Percentiles rank a stretch among this genome's conserved stretches.
Evolutionary conservation across 2,797 vertebrate genomes (phyloP).

Genomic region (Staurois parvus): DNA sequence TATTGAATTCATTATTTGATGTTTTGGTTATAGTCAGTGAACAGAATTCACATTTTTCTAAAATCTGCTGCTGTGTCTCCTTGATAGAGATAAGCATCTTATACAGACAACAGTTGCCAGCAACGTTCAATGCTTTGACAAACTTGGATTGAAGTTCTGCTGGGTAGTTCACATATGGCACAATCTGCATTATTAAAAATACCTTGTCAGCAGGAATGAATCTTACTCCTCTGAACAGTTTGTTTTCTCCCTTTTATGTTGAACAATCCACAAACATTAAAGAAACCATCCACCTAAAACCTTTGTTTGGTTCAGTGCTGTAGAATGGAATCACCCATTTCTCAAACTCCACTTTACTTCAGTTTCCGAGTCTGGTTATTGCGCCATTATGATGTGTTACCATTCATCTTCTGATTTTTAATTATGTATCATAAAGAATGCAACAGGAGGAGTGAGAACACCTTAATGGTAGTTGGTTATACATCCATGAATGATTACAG

Average conservation of each 20-base stretch:
- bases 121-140: constrained; percentile 33
- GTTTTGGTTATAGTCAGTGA: background rate
- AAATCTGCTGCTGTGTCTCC: constrained; percentile 17
- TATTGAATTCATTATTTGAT: background rate
- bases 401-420: background rate
- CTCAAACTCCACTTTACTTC: too few relatives aligned
- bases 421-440: too few relatives aligned
- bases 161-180: constrained; percentile 27
- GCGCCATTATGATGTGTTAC: background rate
- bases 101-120: constrained; percentile 27
- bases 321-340: too few relatives aligned
- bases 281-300: too few relatives aligned
- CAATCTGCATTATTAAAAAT: constrained; percentile 35
- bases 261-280: too few relatives aligned
- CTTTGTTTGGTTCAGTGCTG: too few relatives aligned
- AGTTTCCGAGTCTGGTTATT: too few relatives aligned
- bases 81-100: constrained; percentile 28
- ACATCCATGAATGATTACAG: too few relatives aligned
- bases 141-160: constrained; percentile 33
- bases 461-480: too few relatives aligned
- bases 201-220: background rate
- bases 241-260: background rate
- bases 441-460: too few relatives aligned
- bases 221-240: constrained; percentile 8
- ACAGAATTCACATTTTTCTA: constrained; percentile 1